Evolutionary conservation across 2,888 invertebrate genomes (phyloP).

Genomic region (Brassicogethes aeneus): DNA sequence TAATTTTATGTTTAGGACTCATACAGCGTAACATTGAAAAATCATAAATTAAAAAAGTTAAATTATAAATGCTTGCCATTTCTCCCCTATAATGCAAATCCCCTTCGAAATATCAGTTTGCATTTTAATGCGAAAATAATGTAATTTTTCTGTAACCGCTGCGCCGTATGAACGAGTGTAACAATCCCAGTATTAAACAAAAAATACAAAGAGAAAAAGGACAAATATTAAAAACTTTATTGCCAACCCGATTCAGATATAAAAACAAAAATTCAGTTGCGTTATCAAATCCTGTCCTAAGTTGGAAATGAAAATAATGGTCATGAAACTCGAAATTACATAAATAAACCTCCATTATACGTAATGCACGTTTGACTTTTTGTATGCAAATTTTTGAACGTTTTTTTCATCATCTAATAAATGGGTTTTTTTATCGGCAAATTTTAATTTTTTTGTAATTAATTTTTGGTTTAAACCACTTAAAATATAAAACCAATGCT

Average conservation of each 20-base stretch:
- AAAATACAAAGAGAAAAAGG: background rate
- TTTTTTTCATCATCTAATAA: no score
- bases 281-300: background rate
- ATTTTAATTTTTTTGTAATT: no score
- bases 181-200: conserved; percentile 4
- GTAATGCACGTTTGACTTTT: background rate
- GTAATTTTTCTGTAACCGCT: conserved; percentile 12
- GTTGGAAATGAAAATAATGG: background rate
- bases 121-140: conserved; percentile 12
- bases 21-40: no score
- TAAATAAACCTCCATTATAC: background rate
- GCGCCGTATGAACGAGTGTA: conserved; percentile 5
- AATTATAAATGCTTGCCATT: no score
- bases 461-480: no score
- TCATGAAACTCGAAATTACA: background rate
- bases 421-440: no score
- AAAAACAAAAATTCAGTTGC: background rate
- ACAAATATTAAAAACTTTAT: background rate
- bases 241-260: background rate
- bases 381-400: no score
- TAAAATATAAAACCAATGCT: no score
- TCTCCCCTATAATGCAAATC: background rate
- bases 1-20: no score
- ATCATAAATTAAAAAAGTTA: no score
- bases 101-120: conserved; percentile 8